Base-by-base conservation (phyloP, 2,888 invertebrate species). In the Ctenicera cuprea region DNA sequence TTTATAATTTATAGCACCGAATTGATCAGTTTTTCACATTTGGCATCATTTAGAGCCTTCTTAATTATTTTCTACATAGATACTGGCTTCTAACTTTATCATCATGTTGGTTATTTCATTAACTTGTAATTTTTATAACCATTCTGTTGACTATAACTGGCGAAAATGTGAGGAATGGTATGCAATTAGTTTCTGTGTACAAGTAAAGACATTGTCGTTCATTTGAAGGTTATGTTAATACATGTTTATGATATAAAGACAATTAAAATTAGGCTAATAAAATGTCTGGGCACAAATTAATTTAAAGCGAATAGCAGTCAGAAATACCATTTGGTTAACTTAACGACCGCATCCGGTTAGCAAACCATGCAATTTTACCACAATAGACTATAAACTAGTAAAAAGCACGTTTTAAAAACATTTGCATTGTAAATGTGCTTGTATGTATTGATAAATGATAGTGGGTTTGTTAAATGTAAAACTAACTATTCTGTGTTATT, bases 291-390 rank as follows among this genome's bases (percentile, higher is more conserved):
- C 74, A 71, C 78, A 77, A 77, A 79, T 80, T 80, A 79, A 79
- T 80, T 78, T 76, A 77, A 75, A 73, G 73, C 71, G 75, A 76
- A 78, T 79, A 76, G 45, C 70, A 72, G 78, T 75, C 76, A 77
- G 76, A 77, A 80, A 80, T 78, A 78, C 78, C 78, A 78, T 78
- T 80, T 77, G 74, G 75, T 74, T 80, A 79, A 78, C 74, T 79
- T 80, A 80, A 81, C 80, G 80, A 79, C 80, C 80, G 75, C 81
- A 80, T 81, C 81, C 81, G 79, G 78, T 73, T 76, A 66, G 54
- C 68, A 61, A 74, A 72, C 72, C 68, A 50, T 68, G 63, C 74
- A 65, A 52, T 74, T 69, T 66, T 61, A 61, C 69, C 63, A 64
- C 73, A 73, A 69, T 72, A 41, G 61, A 61, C 72, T 54, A 43